These are phyloP conservation scores for Salvelinus sp. DNA, from an alignment of 2,113 vertebrate genomes.

Conservation along the genomic window DNA sequence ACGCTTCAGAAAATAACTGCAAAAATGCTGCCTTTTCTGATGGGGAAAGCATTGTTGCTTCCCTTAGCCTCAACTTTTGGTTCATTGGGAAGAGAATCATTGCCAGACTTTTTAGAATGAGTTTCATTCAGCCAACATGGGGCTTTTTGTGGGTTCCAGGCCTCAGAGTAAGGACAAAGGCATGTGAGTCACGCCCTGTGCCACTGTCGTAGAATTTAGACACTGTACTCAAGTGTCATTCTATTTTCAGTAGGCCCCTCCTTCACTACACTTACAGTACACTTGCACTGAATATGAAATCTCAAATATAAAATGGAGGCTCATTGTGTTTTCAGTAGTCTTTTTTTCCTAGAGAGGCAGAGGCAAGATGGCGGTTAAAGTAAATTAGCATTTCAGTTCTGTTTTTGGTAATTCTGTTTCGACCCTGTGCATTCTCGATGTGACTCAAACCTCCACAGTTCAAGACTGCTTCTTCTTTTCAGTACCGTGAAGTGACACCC, in stretches of 20 bases:
- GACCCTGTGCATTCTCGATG: constrained; percentile 20
- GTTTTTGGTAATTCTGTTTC: constrained; percentile 44
- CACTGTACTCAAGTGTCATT: constrained; percentile 23
- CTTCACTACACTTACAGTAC: not conserved
- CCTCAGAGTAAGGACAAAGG: constrained; percentile 15
- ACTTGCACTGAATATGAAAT: not conserved
- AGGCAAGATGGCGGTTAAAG: constrained; percentile 42
- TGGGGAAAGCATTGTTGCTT: constrained; percentile 8
- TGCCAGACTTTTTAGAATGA: constrained; percentile 25
- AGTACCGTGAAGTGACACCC: not conserved
- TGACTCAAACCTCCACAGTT: constrained; percentile 18
- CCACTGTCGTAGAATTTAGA: constrained; percentile 13
- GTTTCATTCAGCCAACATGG: constrained; percentile 15
- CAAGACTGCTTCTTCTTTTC: constrained; percentile 10
- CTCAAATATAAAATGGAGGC: constrained; percentile 29
- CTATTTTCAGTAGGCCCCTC: constrained; percentile 12
- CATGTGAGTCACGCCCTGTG: constrained; percentile 19
- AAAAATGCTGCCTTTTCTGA: constrained; percentile 1
- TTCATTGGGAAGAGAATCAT: constrained; percentile 17
- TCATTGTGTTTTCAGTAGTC: constrained; percentile 22
- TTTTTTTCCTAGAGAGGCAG: constrained; percentile 49
- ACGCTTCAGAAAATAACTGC: not conserved
- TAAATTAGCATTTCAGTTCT: constrained; percentile 49
- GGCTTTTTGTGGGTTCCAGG: constrained; percentile 8
- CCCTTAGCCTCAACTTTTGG: constrained; percentile 1